Evolutionary conservation across 2,113 vertebrate species (phyloP).

Genomic region (Podarcis muralis): DNA sequence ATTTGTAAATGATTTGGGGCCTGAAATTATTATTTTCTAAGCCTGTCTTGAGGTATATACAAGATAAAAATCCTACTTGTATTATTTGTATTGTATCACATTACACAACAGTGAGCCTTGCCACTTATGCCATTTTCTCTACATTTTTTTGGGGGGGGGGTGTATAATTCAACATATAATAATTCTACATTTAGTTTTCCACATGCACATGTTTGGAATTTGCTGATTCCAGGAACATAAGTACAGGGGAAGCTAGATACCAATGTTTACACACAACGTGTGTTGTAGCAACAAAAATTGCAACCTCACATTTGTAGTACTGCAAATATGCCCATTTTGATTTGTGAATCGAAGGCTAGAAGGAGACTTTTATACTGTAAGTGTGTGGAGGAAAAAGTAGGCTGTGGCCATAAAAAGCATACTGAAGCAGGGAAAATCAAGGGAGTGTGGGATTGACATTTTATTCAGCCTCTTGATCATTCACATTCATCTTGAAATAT

Average conservation of each 20-base stretch:
- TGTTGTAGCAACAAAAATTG: not conserved
- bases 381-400: not conserved
- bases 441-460: not conserved
- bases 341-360: slow-evolving; percentile 7
- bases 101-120: not conserved
- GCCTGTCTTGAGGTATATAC: not conserved
- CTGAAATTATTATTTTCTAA: accelerated
- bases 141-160: not conserved
- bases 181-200: no score
- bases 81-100: not conserved
- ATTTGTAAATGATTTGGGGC: not conserved
- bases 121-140: not conserved
- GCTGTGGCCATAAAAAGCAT: not conserved
- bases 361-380: slow-evolving; percentile 16
- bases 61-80: not conserved
- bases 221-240: not conserved
- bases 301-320: not conserved
- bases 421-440: not conserved
- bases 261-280: not conserved
- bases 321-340: slow-evolving; percentile 9
- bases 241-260: not conserved
- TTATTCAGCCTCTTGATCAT: slow-evolving; percentile 43
- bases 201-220: not conserved
- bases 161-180: not conserved
- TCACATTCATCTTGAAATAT: slow-evolving; percentile 47